Percentiles rank a stretch among this genome's conserved stretches.
Conservation (phyloP, 64 coral and sea anemone genomes). For the Montipora cactus region DNA sequence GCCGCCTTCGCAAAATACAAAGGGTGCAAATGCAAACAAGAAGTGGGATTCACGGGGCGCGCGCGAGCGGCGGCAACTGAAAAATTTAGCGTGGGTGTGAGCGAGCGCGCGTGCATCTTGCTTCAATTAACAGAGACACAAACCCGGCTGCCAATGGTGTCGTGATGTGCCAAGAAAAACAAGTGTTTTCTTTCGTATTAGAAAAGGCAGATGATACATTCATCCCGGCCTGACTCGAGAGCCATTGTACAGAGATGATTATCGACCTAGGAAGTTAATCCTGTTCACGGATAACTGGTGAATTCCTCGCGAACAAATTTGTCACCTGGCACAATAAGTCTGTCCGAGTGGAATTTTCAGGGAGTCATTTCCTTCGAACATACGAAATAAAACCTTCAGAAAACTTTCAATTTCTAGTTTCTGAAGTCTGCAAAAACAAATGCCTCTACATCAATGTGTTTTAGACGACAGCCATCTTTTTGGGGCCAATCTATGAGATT, state of each 20-base stretch:
- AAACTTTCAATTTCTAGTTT: neutral
- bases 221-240: neutral
- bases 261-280: slow-evolving; percentile 8
- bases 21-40: neutral
- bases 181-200: slow-evolving; percentile 13
- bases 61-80: slow-evolving; percentile 9
- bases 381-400: neutral
- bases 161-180: slow-evolving; percentile 46
- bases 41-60: neutral
- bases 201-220: slow-evolving; percentile 3
- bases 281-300: neutral
- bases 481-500: neutral
- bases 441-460: neutral
- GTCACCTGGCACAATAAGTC: neutral
- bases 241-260: slow-evolving; percentile 30
- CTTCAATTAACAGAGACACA: slow-evolving; percentile 2
- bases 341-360: neutral
- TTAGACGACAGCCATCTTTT: neutral
- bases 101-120: neutral
- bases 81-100: slow-evolving; percentile 17
- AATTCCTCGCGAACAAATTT: slow-evolving; percentile 38
- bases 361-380: neutral
- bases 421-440: neutral
- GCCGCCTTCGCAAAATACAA: slow-evolving; percentile 22
- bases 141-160: neutral